A percentile compares a stretch with the other conserved stretches of the same genome.
Conservation (phyloP, 2,888 invertebrate species). For the Trachelus tabidus region DNA sequence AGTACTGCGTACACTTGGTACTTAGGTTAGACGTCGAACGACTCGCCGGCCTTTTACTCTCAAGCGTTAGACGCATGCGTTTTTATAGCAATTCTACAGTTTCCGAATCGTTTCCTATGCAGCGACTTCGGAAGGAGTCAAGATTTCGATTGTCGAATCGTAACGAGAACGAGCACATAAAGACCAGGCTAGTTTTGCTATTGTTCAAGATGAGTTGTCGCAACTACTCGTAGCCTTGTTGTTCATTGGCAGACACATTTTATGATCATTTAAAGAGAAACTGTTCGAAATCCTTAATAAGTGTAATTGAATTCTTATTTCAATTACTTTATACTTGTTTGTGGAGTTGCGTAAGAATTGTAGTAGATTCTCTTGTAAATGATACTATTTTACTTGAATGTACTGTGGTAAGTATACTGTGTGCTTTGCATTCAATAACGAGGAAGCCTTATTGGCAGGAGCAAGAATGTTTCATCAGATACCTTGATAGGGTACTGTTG, state of each 20-base stretch:
- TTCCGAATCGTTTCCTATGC: slow-evolving; percentile 1
- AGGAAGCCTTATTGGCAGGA: background rate
- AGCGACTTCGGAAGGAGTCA: slow-evolving; percentile 23
- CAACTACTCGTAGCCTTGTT: background rate
- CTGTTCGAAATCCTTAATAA: background rate
- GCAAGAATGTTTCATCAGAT: background rate
- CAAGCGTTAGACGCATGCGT: slow-evolving; percentile 38
- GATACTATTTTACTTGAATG: background rate
- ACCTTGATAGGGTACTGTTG: background rate
- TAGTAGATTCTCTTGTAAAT: background rate
- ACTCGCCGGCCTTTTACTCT: slow-evolving; percentile 29
- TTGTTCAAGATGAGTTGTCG: background rate
- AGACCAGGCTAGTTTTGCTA: background rate
- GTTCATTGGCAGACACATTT: background rate
- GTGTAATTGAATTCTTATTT: background rate
- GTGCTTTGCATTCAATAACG: background rate
- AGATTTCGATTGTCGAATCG: slow-evolving; percentile 24
- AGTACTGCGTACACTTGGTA: slow-evolving; percentile 24
- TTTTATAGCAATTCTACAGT: background rate
- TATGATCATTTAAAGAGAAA: background rate
- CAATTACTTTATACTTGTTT: background rate
- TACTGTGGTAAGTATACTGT: background rate
- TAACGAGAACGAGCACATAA: background rate
- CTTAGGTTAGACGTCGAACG: slow-evolving; percentile 36
- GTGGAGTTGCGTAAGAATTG: background rate